phyloP scores from a whole-genome alignment of 1,140 invertebrate species.

The Batillaria attramentaria region DNA sequence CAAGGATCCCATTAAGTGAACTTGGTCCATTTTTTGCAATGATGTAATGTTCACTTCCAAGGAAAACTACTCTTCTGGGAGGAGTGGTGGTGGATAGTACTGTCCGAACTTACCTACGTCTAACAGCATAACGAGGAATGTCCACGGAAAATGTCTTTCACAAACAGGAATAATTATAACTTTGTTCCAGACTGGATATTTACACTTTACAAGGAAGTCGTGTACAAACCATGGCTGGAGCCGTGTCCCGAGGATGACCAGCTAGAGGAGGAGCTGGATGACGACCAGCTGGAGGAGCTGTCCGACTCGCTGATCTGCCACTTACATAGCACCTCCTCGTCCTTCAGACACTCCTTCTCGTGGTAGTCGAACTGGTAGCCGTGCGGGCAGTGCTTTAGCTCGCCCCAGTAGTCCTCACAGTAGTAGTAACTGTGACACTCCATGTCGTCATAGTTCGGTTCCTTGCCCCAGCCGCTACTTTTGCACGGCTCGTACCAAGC shows the following conservation, averaged over 20 bases:
- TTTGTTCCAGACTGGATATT: not conserved
- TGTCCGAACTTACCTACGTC: too few relatives aligned
- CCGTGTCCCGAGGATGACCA: not conserved
- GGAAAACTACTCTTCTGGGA: too few relatives aligned
- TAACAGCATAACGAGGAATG: too few relatives aligned
- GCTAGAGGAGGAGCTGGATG: not conserved
- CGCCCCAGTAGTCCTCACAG: constrained; percentile 13
- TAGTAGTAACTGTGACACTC: constrained; percentile 22
- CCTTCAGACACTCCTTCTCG: constrained; percentile 15
- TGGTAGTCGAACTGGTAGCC: constrained; percentile 28
- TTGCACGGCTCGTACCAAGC: too few relatives aligned
- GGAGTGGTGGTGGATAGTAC: too few relatives aligned
- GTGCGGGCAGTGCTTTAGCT: constrained; percentile 22
- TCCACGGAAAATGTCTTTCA: not conserved
- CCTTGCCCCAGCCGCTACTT: constrained; percentile 25
- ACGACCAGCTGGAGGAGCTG: not conserved
- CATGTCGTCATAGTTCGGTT: constrained; percentile 24
- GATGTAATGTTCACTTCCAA: too few relatives aligned
- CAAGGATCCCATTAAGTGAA: too few relatives aligned
- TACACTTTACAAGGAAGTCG: not conserved
- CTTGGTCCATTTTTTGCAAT: too few relatives aligned
- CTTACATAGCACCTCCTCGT: constrained; percentile 23
- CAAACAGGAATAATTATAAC: not conserved
- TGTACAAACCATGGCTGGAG: not conserved
- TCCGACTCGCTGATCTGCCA: constrained; percentile 25